phyloP scores from a whole-genome alignment of 2,888 invertebrate genomes.

The Brachycybe producta region DNA sequence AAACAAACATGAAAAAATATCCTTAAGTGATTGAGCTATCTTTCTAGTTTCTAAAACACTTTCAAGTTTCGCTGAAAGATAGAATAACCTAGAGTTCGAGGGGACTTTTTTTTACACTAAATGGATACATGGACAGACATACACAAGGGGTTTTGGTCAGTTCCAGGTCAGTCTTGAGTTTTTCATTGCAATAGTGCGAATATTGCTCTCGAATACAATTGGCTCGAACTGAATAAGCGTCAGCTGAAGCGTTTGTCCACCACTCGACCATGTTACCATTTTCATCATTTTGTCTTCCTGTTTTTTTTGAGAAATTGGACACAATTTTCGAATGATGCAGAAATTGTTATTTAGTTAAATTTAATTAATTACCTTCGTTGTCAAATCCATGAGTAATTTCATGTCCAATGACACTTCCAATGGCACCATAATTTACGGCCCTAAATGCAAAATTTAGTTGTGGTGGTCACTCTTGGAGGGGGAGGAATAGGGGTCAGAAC shows the following conservation, averaged over 20 bases:
- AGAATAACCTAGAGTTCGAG: neutral
- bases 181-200: conserved; percentile 62
- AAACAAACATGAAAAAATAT: too few species aligned
- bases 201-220: conserved; percentile 60
- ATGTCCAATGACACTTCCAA: conserved; percentile 14
- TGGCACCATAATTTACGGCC: conserved; percentile 16
- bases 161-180: conserved; percentile 40
- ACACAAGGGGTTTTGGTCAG: conserved; percentile 7
- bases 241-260: conserved; percentile 41
- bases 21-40: too few species aligned
- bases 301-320: neutral
- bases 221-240: conserved; percentile 37
- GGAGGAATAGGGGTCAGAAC: neutral
- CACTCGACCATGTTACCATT: conserved; percentile 42
- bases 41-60: too few species aligned
- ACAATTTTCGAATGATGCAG: neutral
- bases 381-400: conserved; percentile 17
- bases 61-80: too few species aligned
- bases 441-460: conserved; percentile 1
- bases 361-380: conserved; percentile 6
- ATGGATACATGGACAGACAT: neutral
- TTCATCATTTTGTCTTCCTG: conserved; percentile 44
- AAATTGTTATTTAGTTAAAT: neutral
- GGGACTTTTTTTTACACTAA: neutral
- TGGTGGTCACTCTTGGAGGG: neutral